Percentiles rank a stretch among this genome's conserved stretches.
Evolutionary conservation across 2,113 vertebrate genomes (phyloP).

Genomic region (Gallinago media): DNA sequence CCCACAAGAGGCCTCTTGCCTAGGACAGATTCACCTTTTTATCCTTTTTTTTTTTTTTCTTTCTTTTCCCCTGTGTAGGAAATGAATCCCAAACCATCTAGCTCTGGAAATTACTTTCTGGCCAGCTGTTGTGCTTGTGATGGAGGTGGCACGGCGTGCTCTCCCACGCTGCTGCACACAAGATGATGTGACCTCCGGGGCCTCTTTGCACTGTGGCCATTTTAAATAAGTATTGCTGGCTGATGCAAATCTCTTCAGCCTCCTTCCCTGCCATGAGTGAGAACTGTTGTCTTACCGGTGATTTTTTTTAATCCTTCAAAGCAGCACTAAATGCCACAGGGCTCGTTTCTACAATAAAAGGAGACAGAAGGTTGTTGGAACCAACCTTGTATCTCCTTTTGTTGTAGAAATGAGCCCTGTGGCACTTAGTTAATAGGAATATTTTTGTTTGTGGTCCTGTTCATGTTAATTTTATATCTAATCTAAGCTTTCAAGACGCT

Average conservation of each 20-base stretch:
- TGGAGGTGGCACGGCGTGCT: accelerated
- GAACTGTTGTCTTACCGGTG: not conserved
- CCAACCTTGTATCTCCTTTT: too few species aligned
- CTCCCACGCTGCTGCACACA: not conserved
- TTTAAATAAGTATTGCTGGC: not conserved
- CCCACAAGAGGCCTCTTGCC: not conserved
- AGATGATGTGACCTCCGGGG: accelerated
- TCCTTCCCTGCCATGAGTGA: not conserved
- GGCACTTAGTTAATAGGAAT: not conserved
- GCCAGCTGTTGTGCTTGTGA: accelerated
- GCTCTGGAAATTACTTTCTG: not conserved
- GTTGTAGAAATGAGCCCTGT: too few species aligned
- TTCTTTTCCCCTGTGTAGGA: not conserved
- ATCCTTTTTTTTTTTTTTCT: too few species aligned
- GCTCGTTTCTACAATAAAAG: not conserved
- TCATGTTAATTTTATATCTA: not conserved
- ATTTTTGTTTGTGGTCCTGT: not conserved
- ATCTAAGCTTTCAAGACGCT: not conserved
- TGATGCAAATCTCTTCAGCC: not conserved
- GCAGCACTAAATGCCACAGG: not conserved
- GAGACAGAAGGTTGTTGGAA: not conserved
- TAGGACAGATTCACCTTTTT: not conserved
- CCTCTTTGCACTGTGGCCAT: not conserved
- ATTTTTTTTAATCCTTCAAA: not conserved
- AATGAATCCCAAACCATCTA: not conserved